Evolutionary conservation across 37 sponge, comb jelly and placozoan species (phyloP).

Genomic region (Halisarca cf. caerulea): DNA sequence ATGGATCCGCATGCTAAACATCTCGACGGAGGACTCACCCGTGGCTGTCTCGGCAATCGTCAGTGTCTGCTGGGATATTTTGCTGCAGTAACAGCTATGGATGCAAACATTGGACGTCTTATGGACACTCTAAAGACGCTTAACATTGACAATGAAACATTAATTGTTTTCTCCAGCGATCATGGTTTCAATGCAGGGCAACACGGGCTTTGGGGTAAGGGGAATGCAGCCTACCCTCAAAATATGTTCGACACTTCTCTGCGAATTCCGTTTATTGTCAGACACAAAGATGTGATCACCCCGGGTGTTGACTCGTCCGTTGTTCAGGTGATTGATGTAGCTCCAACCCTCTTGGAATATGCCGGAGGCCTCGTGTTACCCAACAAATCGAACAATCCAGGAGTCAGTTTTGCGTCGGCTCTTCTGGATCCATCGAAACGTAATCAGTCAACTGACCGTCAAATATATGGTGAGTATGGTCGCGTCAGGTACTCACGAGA

Average conservation of each 20-base stretch:
- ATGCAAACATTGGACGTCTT: conserved; percentile 63
- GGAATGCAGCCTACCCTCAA: conserved; percentile 78
- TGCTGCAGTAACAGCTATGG: conserved; percentile 73
- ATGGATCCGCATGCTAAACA: conserved; percentile 45
- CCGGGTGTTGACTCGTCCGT: conserved; percentile 51
- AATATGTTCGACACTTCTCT: conserved; percentile 85
- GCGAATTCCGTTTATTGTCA: conserved; percentile 64
- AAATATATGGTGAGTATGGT: conserved; percentile 72
- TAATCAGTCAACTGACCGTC: conserved; percentile 7
- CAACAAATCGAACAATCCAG: conserved; percentile 19
- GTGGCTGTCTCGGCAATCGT: conserved; percentile 55
- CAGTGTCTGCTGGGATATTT: conserved; percentile 70
- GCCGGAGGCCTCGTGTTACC: conserved; percentile 56
- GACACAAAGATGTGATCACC: conserved; percentile 47
- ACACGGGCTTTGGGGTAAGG: conserved; percentile 80
- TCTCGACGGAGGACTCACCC: conserved; percentile 16
- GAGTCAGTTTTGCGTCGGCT: conserved; percentile 43
- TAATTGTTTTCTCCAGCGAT: conserved; percentile 74
- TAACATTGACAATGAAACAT: conserved; percentile 42
- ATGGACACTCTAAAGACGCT: conserved; percentile 33
- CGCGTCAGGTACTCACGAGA: conserved; percentile 56
- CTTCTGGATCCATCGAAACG: conserved; percentile 23
- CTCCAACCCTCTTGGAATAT: conserved; percentile 69
- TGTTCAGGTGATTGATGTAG: conserved; percentile 73
- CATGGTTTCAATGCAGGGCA: conserved; percentile 77